Base-by-base conservation (phyloP, 2,113 vertebrate genomes). In the Pseudorhombus dupliciocellatus region DNA sequence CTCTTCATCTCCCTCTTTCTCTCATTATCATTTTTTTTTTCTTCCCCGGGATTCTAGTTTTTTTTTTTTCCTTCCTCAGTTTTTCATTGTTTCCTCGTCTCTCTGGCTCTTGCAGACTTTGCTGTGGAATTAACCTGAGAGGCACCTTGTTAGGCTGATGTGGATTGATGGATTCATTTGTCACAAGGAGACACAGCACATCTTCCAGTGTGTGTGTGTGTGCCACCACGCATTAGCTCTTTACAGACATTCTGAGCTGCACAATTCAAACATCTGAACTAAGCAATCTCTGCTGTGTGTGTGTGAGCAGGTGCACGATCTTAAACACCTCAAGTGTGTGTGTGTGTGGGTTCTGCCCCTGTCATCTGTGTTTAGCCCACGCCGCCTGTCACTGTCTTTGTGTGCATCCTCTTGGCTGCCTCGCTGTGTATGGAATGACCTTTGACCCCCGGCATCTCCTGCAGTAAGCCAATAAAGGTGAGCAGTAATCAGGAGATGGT, bases 81-180 rank as follows among this genome's bases (percentile, higher is more conserved):
- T 57, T 53, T 77, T 74, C 66, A 73, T 87, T 90, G 79, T 87
- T 76, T 62, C 65, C 57, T 31, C 5, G 20, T 67, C 75, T 81
- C 78, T 70, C 48, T 28, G 60, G 59, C 80, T 80, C 64, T 70
- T 50, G 54, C 77, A 57, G 70, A 86, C 85, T 90, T 84, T 86
- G 82, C 90, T 82, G 83, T 79, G 84, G 85, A 79, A 87, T 88
- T 73, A 83, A 90, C 83, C 77, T 88, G 86, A 89, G 81, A 87
- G 86, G 87, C 83, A 84, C 85, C 88, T 84, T 87, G 89, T 91
- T 89, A 83, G 72, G 42, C 83, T 87, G 89, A 88, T 88, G 85
- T 77, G 88, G 87, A 92, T 89, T 90, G 90, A 93, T 89, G 83
- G 86, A 89, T 91, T 88, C 55, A 87, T 92, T 90, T 91, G 86